These are phyloP conservation scores for Calameuta filiformis DNA, from an alignment of 2,888 invertebrate genomes.

Conservation along the genomic window DNA sequence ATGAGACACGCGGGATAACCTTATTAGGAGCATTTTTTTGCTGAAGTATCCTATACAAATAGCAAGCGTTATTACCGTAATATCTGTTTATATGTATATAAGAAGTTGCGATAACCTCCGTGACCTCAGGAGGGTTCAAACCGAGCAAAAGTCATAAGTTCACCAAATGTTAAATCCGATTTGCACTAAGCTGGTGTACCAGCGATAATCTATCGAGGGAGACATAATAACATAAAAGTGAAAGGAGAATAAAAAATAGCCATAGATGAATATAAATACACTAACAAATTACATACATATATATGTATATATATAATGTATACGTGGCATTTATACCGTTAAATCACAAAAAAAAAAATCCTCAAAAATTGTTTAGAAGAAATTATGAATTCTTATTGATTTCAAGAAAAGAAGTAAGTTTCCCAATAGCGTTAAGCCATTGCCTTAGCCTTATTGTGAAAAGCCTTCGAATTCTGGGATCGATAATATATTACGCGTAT, in stretches of 20 bases:
- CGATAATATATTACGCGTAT: background rate
- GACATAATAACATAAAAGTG: conserved; percentile 31
- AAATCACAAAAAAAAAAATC: background rate
- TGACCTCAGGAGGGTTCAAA: conserved; percentile 34
- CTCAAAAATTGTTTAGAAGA: background rate
- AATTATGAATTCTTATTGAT: background rate
- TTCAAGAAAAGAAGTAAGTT: background rate
- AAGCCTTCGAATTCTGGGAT: background rate
- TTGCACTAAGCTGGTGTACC: conserved; percentile 35
- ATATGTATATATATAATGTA: background rate
- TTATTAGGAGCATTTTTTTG: conserved; percentile 1
- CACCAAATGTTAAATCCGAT: conserved; percentile 48
- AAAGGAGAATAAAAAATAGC: no score
- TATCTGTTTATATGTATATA: conserved; percentile 59
- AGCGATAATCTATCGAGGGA: conserved; percentile 32
- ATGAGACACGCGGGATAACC: background rate
- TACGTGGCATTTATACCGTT: no score
- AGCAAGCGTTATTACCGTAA: conserved; percentile 47
- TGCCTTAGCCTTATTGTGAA: background rate
- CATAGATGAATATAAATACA: conserved; percentile 1
- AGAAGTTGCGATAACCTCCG: conserved; percentile 43
- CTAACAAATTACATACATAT: background rate
- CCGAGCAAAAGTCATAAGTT: conserved; percentile 47
- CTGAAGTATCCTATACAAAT: conserved; percentile 31
- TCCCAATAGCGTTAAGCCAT: background rate